Percentiles rank a stretch among this genome's conserved stretches.
phyloP scores from a whole-genome alignment of 53 echinoderm and acorn worm species.

The Temnopleurus reevesii region DNA sequence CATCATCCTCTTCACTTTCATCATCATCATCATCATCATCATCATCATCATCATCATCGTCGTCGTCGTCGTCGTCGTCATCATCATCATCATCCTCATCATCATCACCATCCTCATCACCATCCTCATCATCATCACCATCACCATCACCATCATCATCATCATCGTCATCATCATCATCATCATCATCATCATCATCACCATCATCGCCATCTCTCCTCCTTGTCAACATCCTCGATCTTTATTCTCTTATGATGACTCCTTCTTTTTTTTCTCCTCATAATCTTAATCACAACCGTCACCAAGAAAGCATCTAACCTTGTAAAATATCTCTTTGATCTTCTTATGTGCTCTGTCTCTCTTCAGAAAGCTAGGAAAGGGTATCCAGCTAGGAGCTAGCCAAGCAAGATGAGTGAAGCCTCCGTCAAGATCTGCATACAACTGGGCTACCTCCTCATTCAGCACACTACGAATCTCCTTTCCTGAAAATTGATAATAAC shows the following conservation, averaged over 20 bases:
- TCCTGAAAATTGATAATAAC: slow-evolving; percentile 4
- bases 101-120: too few species aligned
- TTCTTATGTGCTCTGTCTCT: slow-evolving; percentile 79
- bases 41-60: slow-evolving; percentile 3
- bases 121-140: too few species aligned
- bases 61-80: not conserved
- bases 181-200: slow-evolving; percentile 16
- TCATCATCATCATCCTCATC: not conserved
- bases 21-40: slow-evolving; percentile 2
- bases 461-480: slow-evolving; percentile 79
- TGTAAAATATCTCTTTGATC: slow-evolving; percentile 82
- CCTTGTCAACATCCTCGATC: not conserved
- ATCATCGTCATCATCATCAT: not conserved
- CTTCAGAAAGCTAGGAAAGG: slow-evolving; percentile 79
- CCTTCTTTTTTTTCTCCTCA: not conserved
- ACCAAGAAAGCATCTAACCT: slow-evolving; percentile 48
- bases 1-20: not conserved
- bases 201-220: not conserved
- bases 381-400: slow-evolving; percentile 85
- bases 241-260: not conserved
- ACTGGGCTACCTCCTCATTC: slow-evolving; percentile 79
- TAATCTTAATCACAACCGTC: too few species aligned
- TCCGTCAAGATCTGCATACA: slow-evolving; percentile 80
- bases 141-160: not conserved
- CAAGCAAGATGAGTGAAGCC: slow-evolving; percentile 87